These are phyloP conservation scores for Sterrhoptilus dennistouni DNA, from an alignment of 2,113 vertebrate genomes.

Conservation along the genomic window DNA sequence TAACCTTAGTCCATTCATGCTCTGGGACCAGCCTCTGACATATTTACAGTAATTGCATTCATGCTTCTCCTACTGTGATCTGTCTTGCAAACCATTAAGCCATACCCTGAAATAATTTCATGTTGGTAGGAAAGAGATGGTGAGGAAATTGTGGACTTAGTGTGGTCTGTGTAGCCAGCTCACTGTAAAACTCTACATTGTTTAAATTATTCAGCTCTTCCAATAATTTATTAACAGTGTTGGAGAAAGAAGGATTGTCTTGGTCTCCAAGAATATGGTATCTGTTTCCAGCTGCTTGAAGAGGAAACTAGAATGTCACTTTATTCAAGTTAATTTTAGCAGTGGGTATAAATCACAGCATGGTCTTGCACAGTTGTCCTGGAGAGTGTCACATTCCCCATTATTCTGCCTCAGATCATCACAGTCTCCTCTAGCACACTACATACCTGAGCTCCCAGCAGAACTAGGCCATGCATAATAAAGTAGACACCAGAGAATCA, in stretches of 20 bases:
- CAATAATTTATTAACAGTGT: neutral
- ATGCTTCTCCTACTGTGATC: neutral
- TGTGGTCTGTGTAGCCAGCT: neutral
- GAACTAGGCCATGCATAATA: neutral
- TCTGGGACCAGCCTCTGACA: neutral
- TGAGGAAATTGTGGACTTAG: neutral
- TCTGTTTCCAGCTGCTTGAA: constrained; percentile 24
- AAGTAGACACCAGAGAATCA: constrained; percentile 15
- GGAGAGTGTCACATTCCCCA: neutral
- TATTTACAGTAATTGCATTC: neutral
- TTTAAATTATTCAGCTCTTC: constrained; percentile 25
- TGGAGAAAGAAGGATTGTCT: neutral
- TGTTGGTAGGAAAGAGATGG: neutral
- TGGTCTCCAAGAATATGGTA: neutral
- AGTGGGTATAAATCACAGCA: constrained; percentile 14
- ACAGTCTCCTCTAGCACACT: neutral
- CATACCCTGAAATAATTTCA: neutral
- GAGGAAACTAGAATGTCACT: constrained; percentile 1
- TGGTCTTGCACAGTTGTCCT: neutral
- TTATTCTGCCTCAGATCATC: neutral
- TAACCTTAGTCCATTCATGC: neutral
- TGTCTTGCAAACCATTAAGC: neutral
- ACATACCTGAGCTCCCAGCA: neutral
- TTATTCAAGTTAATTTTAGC: constrained; percentile 37
- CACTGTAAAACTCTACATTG: neutral